phyloP scores from a whole-genome alignment of 2,113 vertebrate genomes.

The Pseudopodoces humilis region DNA sequence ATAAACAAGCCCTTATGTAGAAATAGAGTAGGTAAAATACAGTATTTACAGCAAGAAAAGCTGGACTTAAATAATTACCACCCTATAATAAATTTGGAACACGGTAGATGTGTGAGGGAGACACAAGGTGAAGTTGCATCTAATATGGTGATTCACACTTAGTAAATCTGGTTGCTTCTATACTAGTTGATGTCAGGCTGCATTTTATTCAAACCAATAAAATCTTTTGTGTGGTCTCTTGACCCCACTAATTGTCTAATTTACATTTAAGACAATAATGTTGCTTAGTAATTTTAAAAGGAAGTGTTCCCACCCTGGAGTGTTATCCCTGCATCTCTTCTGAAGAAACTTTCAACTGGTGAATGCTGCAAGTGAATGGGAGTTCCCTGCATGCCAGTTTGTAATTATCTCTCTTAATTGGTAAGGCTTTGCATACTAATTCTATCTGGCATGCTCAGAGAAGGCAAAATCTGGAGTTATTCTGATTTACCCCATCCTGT shows the following conservation, averaged over 20 bases:
- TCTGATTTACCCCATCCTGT: background rate
- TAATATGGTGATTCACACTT: constrained; percentile 25
- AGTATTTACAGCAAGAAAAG: background rate
- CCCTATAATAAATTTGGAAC: background rate
- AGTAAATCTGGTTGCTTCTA: constrained; percentile 15
- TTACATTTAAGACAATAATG: constrained; percentile 55
- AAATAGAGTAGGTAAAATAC: background rate
- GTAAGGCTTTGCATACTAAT: constrained; percentile 45
- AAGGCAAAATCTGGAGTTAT: constrained; percentile 2
- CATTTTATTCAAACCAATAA: constrained; percentile 64
- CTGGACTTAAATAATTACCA: background rate
- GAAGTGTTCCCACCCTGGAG: constrained; percentile 27
- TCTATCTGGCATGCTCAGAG: background rate
- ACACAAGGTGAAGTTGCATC: background rate
- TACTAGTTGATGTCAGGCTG: constrained; percentile 7
- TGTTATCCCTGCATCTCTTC: constrained; percentile 26
- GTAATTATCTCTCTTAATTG: constrained; percentile 27
- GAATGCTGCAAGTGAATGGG: constrained; percentile 48
- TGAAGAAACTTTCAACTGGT: constrained; percentile 23
- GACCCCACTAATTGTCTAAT: constrained; percentile 45
- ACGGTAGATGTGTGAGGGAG: background rate
- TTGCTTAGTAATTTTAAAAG: constrained; percentile 41
- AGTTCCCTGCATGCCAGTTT: background rate
- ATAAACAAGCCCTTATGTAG: background rate
- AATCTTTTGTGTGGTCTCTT: constrained; percentile 56